phyloP scores from a whole-genome alignment of 2,113 vertebrate species.

The Nibea albiflora region DNA sequence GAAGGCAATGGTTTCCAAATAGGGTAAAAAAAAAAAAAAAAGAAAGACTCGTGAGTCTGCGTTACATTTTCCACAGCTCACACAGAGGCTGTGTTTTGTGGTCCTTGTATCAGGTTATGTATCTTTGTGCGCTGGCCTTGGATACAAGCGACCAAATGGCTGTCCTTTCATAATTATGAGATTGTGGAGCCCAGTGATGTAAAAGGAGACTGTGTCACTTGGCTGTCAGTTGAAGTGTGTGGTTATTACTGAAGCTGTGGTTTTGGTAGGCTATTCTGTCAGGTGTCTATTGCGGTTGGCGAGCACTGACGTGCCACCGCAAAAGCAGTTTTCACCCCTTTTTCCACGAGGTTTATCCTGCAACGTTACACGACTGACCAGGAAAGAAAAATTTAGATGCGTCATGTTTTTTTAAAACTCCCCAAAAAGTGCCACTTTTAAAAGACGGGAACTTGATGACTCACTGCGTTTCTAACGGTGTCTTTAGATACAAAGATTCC shows the following conservation, averaged over 20 bases:
- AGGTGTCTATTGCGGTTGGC: background rate
- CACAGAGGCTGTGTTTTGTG: background rate
- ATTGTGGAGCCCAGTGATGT: constrained; percentile 3
- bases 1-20: constrained; percentile 23
- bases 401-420: background rate
- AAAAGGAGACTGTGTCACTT: background rate
- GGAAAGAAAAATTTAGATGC: background rate
- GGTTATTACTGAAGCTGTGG: background rate
- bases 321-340: background rate
- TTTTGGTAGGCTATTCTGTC: constrained; percentile 2
- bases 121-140: background rate
- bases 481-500: background rate
- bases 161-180: constrained; percentile 4
- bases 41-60: constrained; percentile 7
- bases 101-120: constrained; percentile 20
- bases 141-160: constrained; percentile 4
- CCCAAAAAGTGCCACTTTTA: background rate
- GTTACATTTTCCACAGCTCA: constrained; percentile 35
- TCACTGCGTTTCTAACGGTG: constrained; percentile 15
- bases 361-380: background rate
- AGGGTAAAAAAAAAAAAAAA: constrained; percentile 7
- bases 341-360: background rate
- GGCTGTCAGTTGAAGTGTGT: background rate
- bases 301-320: background rate
- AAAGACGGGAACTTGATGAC: constrained; percentile 1